Conservation (phyloP, 2,888 invertebrate genomes). For the Drosophila neonasuta region DNA sequence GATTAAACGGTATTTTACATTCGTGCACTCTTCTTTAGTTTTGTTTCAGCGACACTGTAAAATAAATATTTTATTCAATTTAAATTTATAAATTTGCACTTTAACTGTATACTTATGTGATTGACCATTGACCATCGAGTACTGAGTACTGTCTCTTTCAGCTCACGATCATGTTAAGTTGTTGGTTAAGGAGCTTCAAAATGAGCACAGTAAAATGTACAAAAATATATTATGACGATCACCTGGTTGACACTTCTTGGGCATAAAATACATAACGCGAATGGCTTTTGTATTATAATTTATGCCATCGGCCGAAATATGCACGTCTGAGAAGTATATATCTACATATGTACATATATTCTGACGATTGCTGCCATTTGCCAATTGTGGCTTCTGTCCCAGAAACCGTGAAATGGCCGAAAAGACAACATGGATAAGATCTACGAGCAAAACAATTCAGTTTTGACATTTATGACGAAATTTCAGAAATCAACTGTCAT, state of each 20-base stretch:
- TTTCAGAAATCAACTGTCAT: constrained; percentile 76
- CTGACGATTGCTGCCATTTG: constrained; percentile 26
- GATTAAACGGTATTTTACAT: not conserved
- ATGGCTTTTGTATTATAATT: constrained; percentile 51
- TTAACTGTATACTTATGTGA: constrained; percentile 7
- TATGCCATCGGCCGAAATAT: constrained; percentile 46
- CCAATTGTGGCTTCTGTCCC: constrained; percentile 39
- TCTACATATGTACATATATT: constrained; percentile 1
- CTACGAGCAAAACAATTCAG: constrained; percentile 69
- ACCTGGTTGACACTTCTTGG: constrained; percentile 48
- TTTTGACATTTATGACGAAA: constrained; percentile 79
- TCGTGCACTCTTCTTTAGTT: not conserved
- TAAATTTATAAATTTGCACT: not conserved
- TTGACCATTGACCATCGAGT: constrained; percentile 1
- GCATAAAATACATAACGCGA: constrained; percentile 45
- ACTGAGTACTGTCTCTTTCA: constrained; percentile 3
- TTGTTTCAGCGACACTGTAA: not conserved
- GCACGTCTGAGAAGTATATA: not conserved
- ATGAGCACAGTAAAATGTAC: constrained; percentile 38
- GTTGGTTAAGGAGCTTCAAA: not conserved
- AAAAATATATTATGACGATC: constrained; percentile 47
- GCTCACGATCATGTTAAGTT: constrained; percentile 5
- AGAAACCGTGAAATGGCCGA: constrained; percentile 34
- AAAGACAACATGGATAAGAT: constrained; percentile 67
- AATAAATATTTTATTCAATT: not conserved